Evolutionary conservation across 2,797 vertebrate species (phyloP), one percentile per base, ranked within the genome.

Genomic region (Betta splendens): DNA sequence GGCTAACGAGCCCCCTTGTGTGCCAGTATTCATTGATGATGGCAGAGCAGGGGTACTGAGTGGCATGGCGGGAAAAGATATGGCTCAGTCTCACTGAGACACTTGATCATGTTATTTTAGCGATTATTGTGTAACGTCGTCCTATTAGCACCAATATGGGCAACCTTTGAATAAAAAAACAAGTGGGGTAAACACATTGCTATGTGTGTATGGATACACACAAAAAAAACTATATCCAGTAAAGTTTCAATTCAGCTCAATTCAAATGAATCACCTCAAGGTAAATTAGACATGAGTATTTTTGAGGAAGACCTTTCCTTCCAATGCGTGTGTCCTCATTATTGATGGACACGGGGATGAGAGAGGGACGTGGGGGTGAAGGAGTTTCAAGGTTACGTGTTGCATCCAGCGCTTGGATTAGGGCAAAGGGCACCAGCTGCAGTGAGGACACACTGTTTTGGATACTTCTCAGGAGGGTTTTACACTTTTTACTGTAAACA

Each of bases 1-100:
- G 94, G 93, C 94, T 95, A 96, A 94, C 94, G 94, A 97, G 93
- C 92, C 93, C 93, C 93, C 90, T 89, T 87, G 91, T 94, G 95
- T 72, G 94, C 91, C 87, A 88, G 90, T 84, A 90, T 92, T 94
- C 88, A 88, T 61, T 89, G 89, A 87, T 78, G 72, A 82, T 76
- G 75, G 81, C 68, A 63, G 75, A 72, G 77, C 50, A 29, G 46
- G 28, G 69, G 75, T 65, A 74, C 69, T 76, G 78, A 85, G 71
- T 85, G 83, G 75, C 67, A 66, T 70, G 79, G 69, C 72, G 77
- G 78, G 69, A 70, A 82, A 66, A 77, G 76, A 80, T 78, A 79
- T 54, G 74, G 60, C 63, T 39, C 52, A 60, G 54, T 81, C 70
- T 76, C 18, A 57, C 49, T 12, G 46, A 79, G 64, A 84, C 51